A percentile compares a stretch with the other conserved stretches of the same genome.
phyloP scores from a whole-genome alignment of 2,888 invertebrate species.

The Drosophila yooni region DNA sequence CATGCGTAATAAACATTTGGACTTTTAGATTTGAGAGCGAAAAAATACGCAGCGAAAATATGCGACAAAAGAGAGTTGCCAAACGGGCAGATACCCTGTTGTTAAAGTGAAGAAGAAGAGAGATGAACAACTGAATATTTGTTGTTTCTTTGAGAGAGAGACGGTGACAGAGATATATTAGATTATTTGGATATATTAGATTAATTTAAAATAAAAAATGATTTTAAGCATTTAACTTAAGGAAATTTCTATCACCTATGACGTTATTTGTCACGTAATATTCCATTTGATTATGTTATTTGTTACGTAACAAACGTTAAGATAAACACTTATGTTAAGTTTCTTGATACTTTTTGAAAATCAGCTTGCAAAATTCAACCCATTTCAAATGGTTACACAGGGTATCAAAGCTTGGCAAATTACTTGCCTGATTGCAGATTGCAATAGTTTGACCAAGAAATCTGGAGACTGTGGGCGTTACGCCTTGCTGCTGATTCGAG shows the following conservation, averaged over 20 bases:
- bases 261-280: too few species aligned
- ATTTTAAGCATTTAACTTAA: background rate
- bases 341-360: background rate
- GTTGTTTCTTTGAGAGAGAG: too few species aligned
- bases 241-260: too few species aligned
- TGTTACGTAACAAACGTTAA: background rate
- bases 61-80: background rate
- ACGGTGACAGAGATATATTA: too few species aligned
- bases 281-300: background rate
- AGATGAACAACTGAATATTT: too few species aligned
- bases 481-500: constrained; percentile 27
- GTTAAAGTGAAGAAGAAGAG: background rate
- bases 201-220: background rate
- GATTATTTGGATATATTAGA: too few species aligned
- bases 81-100: background rate
- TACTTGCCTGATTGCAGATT: constrained; percentile 24
- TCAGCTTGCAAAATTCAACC: background rate
- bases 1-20: constrained; percentile 57
- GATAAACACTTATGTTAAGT: background rate
- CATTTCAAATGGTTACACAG: constrained; percentile 8
- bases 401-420: constrained; percentile 22
- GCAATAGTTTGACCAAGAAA: background rate
- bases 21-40: constrained; percentile 44
- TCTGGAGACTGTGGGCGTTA: constrained; percentile 27
- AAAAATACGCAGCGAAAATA: constrained; percentile 22